Evolutionary conservation across 1,140 invertebrate genomes (phyloP), one percentile per base, ranked within the genome.

Genomic region (Cyphomyrmex costatus): DNA sequence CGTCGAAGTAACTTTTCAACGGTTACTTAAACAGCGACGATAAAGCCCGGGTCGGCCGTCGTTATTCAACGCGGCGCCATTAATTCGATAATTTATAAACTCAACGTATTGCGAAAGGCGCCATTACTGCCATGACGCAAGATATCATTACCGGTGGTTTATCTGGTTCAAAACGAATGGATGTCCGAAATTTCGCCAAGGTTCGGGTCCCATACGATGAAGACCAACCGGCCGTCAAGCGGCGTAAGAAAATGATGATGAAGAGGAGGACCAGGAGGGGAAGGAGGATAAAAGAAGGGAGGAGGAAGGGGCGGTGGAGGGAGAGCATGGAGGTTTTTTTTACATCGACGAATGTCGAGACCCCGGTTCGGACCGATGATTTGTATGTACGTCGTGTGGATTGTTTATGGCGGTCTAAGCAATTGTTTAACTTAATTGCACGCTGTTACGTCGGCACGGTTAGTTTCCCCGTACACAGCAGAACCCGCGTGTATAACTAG

Each of bases 371-470:
- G 74, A 63, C 60, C 74, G 89, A 92, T 94, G 92, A 94, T 94
- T 93, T 93, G 91, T 92, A 93, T 73, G 92, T 90, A 91, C 87
- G 89, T 91, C 92, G 61, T 87, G 88, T 87, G 88, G 80, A 88
- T 93, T 94, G 91, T 94, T 94, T 93, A 94, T 92, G 89, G 84
- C 89, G 92, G 91, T 85, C 92, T 90, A 88, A 88, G 90, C 93
- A 94, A 94, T 94, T 94, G 93, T 94, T 94, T 94, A 94, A 94
- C 93, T 94, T 94, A 94, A 94, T 94, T 94, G 94, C 92, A 94
- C 88, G 90, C 89, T 94, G 92, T 93, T 93, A 92, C 86, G 89
- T 91, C 88, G 91, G 91, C 90, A 93, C 91, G 92, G 92, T 92
- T 93, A 92, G 91, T 91, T 92, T 85, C 91, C 92, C 88, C 89